Evolutionary conservation across 64 coral and sea anemone genomes (phyloP).

Genomic region (Cladopsammia gracilis): DNA sequence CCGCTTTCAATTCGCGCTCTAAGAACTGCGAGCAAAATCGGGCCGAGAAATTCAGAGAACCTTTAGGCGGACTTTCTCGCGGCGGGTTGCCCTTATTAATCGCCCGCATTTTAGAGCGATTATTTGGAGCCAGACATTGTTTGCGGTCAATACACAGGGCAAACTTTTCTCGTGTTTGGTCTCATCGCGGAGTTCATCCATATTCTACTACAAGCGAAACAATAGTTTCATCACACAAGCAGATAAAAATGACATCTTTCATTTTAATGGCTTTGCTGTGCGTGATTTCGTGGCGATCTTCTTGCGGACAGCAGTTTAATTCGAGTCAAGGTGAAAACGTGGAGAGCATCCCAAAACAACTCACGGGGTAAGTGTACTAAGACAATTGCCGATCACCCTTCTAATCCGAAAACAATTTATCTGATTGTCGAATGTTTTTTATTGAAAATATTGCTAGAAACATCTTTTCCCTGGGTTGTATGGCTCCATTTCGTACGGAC

Average conservation of each 20-base stretch:
- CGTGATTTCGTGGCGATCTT: neutral
- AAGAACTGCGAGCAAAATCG: neutral
- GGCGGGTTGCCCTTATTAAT: neutral
- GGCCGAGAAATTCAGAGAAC: neutral
- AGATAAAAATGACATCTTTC: neutral
- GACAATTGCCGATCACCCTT: neutral
- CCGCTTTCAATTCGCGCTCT: neutral
- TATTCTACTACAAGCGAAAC: neutral
- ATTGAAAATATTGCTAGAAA: neutral
- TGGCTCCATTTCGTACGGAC: neutral
- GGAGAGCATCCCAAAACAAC: neutral
- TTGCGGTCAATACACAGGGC: neutral
- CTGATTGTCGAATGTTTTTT: neutral
- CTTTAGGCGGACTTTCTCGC: neutral
- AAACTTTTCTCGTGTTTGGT: neutral
- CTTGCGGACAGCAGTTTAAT: constrained; percentile 29
- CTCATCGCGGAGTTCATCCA: neutral
- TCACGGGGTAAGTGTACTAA: constrained; percentile 50
- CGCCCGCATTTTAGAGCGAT: neutral
- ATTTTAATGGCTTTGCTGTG: neutral
- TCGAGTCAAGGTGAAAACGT: neutral
- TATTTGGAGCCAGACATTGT: neutral
- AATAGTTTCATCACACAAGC: no score
- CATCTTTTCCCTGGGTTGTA: neutral
- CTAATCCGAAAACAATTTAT: neutral